Conservation (phyloP, 2,888 invertebrate species). For the Rhaphigaster nebulosa region DNA sequence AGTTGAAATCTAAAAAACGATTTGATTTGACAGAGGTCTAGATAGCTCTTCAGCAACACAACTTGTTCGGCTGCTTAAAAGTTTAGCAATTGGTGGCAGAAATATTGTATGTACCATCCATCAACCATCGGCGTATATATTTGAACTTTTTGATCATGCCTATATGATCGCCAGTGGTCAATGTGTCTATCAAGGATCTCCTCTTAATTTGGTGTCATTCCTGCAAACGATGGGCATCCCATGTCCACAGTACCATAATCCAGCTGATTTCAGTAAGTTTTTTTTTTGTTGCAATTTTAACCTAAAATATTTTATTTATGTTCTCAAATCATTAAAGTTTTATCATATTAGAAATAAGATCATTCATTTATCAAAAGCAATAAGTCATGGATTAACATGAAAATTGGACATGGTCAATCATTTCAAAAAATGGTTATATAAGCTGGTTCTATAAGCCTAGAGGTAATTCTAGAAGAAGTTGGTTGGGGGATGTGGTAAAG, state of each 20-base stretch:
- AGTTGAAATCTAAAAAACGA: not conserved
- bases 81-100: conserved; percentile 71
- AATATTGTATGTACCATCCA: conserved; percentile 75
- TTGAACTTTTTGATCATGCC: conserved; percentile 74
- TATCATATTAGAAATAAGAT: too few relatives aligned
- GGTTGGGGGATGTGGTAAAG: too few relatives aligned
- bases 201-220: conserved; percentile 71
- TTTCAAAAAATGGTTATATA: too few relatives aligned
- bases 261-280: conserved; percentile 75
- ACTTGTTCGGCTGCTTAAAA: conserved; percentile 71
- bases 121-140: conserved; percentile 74
- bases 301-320: not conserved
- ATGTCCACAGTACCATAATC: conserved; percentile 75
- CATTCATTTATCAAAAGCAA: too few relatives aligned
- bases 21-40: conserved; percentile 72
- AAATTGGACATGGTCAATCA: too few relatives aligned
- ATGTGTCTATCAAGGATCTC: conserved; percentile 73
- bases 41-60: conserved; percentile 73
- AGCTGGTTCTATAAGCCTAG: too few relatives aligned
- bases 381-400: too few relatives aligned
- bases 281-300: not conserved
- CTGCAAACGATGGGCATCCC: conserved; percentile 71
- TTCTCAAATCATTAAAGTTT: too few relatives aligned
- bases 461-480: too few relatives aligned
- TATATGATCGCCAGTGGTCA: conserved; percentile 74